These are phyloP conservation scores for Temnothorax curvispinosus DNA, from an alignment of 1,140 invertebrate species.

Conservation along the genomic window DNA sequence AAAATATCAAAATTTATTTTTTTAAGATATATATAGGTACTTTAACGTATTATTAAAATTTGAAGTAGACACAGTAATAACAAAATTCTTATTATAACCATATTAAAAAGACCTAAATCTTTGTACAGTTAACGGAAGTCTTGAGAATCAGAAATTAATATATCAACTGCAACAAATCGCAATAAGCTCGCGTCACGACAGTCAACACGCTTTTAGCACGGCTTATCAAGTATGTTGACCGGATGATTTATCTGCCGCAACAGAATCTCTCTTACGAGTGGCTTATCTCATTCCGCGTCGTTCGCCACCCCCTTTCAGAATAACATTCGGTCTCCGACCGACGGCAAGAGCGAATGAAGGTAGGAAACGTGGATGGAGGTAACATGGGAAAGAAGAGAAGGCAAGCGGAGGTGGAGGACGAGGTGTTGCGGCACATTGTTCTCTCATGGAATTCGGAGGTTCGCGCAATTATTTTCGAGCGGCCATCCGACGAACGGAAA, in stretches of 20 bases:
- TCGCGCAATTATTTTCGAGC: slow-evolving; percentile 56
- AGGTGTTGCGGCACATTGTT: slow-evolving; percentile 34
- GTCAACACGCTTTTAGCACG: background rate
- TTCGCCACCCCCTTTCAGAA: slow-evolving; percentile 27
- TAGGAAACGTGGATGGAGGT: slow-evolving; percentile 8
- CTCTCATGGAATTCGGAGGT: slow-evolving; percentile 47
- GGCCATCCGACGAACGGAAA: slow-evolving; percentile 54
- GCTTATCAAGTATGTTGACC: slow-evolving; percentile 50
- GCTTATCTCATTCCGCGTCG: slow-evolving; percentile 45
- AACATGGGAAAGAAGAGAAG: background rate
- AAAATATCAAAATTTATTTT: background rate
- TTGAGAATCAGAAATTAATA: background rate
- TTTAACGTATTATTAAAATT: background rate
- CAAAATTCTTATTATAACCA: background rate
- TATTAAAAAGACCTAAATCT: background rate
- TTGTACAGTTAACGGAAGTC: background rate
- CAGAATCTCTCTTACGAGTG: slow-evolving; percentile 38
- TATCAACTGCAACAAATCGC: background rate
- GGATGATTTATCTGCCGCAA: slow-evolving; percentile 48
- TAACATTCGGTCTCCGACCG: slow-evolving; percentile 11
- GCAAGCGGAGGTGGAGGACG: background rate
- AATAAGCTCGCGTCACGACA: background rate
- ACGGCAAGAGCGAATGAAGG: slow-evolving; percentile 22
- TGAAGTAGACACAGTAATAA: background rate
- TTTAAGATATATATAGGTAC: background rate